Base-by-base conservation (phyloP, 2,888 invertebrate genomes). In the Torymus aiolomorphi region DNA sequence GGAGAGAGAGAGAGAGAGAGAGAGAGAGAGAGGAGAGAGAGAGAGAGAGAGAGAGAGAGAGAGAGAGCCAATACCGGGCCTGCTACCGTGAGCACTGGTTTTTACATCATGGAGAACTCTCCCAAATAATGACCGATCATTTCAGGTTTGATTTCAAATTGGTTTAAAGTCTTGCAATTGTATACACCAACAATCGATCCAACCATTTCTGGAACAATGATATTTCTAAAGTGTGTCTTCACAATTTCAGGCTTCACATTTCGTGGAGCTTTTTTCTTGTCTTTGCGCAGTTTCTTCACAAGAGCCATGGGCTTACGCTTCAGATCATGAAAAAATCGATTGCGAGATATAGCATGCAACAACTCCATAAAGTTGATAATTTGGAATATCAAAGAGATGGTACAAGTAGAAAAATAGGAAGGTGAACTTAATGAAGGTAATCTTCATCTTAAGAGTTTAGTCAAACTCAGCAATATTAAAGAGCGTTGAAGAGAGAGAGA, bases 171-270 rank as follows among this genome's bases (percentile, higher is more conserved):
- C 91, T 98, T 98, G 87, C 98, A 98, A 88, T 98, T 98, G 93
- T 98, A 98, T 80, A 98, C 97, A 86, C 99, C 99, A 88, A 99
- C 97, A 90, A 99, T 97, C 86, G 98, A 98, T 83, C 99, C 99
- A 87, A 99, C 98, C 99, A 99, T 99, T 92, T 99, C 99, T 13
- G 99, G 99, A n/a, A 99, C 96, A 90, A 99, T 97, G 90, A 99
- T 99, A 92, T 99, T 97, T 84, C 99, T 94, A 87, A 99, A 93
- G 92, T 99, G 99, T 12, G 99, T 99, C 92, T 99, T 99, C 0
- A 99, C 98, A 85, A 97, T 97, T 91, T 98, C 97, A 61, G 99
- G 99, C 90, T 99, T 99, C 92, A 99, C 99, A 92, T 98, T 95
- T 87, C 97, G 97, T 3, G 97, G 97, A 8, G 98, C 98, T 88